Percentiles rank a stretch among this genome's conserved stretches.
These are phyloP conservation scores for Drosophila macrospina DNA, from an alignment of 2,888 invertebrate species.

Conservation along the genomic window DNA sequence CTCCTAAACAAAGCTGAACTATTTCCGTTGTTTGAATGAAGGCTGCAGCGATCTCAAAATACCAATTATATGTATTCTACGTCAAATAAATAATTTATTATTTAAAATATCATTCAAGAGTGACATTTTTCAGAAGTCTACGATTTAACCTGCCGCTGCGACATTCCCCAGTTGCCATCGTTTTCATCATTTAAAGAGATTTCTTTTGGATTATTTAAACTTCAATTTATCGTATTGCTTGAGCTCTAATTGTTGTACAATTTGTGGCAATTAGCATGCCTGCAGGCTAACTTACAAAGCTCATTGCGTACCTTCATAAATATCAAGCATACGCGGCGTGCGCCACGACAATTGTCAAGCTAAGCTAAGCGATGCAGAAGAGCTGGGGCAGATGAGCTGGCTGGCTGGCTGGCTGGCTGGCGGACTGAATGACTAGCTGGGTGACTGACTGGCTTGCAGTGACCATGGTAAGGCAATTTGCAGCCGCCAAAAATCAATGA, in stretches of 20 bases:
- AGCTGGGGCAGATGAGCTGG: conserved; percentile 22
- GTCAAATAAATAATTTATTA: not conserved
- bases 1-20: not conserved
- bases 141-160: not conserved
- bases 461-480: conserved; percentile 77
- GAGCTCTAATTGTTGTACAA: conserved; percentile 18
- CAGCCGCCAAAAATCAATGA: conserved; percentile 78
- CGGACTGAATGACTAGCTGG: conserved; percentile 43
- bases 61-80: not conserved
- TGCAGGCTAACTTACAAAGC: conserved; percentile 34
- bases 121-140: not conserved
- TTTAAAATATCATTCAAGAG: not conserved
- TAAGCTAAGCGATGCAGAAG: conserved; percentile 54
- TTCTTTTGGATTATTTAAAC: not conserved
- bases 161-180: not conserved
- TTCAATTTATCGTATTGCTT: not conserved
- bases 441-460: conserved; percentile 53
- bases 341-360: conserved; percentile 54
- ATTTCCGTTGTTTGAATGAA: conserved; percentile 8
- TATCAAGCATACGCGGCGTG: conserved; percentile 68
- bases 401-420: conserved; percentile 26
- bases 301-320: conserved; percentile 47
- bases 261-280: conserved; percentile 32
- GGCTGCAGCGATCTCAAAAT: conserved; percentile 2
- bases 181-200: not conserved